phyloP scores from a whole-genome alignment of 2,113 vertebrate species.

The Lipophrys pholis region DNA sequence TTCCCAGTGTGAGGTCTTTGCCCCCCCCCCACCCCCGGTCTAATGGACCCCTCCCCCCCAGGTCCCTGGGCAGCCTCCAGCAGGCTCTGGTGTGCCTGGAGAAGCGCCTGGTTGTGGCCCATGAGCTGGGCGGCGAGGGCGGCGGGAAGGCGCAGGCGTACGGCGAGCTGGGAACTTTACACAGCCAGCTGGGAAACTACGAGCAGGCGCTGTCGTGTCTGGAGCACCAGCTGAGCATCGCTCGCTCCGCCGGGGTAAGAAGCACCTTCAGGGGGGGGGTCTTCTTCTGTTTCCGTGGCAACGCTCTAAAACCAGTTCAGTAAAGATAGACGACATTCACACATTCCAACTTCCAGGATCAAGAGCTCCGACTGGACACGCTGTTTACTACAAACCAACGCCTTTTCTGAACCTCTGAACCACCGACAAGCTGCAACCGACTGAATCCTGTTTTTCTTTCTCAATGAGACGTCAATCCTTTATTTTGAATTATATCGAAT shows the following conservation, averaged over 20 bases:
- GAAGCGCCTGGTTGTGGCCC: slow-evolving; percentile 94
- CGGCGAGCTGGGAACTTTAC: slow-evolving; percentile 93
- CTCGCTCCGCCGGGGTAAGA: slow-evolving; percentile 77
- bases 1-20: no score
- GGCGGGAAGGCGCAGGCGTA: slow-evolving; percentile 95
- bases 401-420: no score
- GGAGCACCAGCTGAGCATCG: slow-evolving; percentile 93
- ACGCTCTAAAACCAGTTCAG: no score
- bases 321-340: no score
- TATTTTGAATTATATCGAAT: no score
- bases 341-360: no score
- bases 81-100: slow-evolving; percentile 97
- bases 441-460: no score
- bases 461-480: no score
- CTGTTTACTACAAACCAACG: no score
- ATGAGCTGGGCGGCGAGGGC: slow-evolving; percentile 93
- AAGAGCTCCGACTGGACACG: no score
- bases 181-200: slow-evolving; percentile 95
- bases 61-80: slow-evolving; percentile 94
- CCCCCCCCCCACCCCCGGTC: no score
- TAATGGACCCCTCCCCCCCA: slow-evolving; percentile 62
- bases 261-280: not conserved
- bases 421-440: no score
- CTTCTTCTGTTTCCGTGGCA: not conserved
- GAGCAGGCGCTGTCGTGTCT: slow-evolving; percentile 96